Evolutionary conservation across 2,888 invertebrate genomes (phyloP).

Genomic region (Abrostola triplasia): DNA sequence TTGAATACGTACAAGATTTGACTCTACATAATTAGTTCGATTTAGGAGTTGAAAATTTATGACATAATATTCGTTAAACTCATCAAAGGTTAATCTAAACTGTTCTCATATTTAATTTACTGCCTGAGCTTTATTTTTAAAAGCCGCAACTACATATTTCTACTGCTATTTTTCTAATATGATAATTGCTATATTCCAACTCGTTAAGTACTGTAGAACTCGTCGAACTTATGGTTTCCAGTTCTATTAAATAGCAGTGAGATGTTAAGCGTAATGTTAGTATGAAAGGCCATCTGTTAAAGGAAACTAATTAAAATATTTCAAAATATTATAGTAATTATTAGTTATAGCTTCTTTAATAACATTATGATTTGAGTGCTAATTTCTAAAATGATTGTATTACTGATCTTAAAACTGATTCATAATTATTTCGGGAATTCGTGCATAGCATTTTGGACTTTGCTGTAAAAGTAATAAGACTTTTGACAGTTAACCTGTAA

Average conservation of each 20-base stretch:
- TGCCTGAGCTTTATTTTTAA: no score
- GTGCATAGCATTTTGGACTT: constrained; percentile 20
- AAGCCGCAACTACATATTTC: no score
- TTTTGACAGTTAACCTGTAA: constrained; percentile 32
- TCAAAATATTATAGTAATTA: constrained; percentile 45
- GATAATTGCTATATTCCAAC: no score
- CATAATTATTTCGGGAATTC: constrained; percentile 27
- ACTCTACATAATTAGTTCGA: no score
- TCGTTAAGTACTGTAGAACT: background rate
- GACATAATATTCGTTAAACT: no score
- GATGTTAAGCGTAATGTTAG: constrained; percentile 4
- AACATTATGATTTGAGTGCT: constrained; percentile 40
- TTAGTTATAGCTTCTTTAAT: constrained; percentile 35
- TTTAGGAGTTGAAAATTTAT: no score
- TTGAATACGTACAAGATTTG: no score
- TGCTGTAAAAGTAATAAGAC: constrained; percentile 20
- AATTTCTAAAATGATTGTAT: constrained; percentile 47
- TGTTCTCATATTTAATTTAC: no score
- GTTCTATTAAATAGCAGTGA: background rate
- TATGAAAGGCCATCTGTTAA: constrained; percentile 23
- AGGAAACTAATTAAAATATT: constrained; percentile 39
- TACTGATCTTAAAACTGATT: constrained; percentile 39
- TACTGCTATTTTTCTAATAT: no score
- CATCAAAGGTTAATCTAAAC: no score
- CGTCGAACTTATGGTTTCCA: background rate